Percentiles rank a stretch among this genome's conserved stretches.
phyloP scores from a whole-genome alignment of 1,140 invertebrate species.

The Drosophila kikkawai region DNA sequence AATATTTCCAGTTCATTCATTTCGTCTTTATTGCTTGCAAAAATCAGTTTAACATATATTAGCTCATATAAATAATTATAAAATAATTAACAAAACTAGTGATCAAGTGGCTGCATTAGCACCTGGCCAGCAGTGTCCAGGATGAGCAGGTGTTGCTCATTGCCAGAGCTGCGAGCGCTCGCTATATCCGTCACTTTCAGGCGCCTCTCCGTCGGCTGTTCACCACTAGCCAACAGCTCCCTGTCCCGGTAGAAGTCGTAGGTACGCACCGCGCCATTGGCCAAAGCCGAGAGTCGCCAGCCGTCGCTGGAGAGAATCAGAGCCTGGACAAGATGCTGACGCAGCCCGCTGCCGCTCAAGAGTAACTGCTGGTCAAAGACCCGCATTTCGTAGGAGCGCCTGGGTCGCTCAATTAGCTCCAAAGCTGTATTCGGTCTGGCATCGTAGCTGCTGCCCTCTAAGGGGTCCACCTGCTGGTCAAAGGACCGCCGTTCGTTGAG shows the following conservation, averaged over 20 bases:
- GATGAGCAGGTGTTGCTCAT: conserved; percentile 53
- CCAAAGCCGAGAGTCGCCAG: conserved; percentile 66
- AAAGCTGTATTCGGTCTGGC: conserved; percentile 63
- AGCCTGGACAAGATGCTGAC: conserved; percentile 71
- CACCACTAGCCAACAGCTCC: conserved; percentile 37
- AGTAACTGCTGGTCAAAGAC: conserved; percentile 78
- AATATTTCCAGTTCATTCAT: background rate
- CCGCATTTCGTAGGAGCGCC: conserved; percentile 67
- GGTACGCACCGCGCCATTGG: conserved; percentile 64
- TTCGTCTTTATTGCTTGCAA: conserved; percentile 36
- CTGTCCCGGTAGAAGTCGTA: conserved; percentile 77
- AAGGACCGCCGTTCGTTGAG: conserved; percentile 74
- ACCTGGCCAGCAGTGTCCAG: conserved; percentile 52
- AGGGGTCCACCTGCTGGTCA: conserved; percentile 44
- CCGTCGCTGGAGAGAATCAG: conserved; percentile 74
- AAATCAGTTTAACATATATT: conserved; percentile 30
- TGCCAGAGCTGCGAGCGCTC: conserved; percentile 32
- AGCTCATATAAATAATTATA: conserved; percentile 22
- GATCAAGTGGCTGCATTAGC: conserved; percentile 53
- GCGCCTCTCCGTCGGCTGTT: background rate
- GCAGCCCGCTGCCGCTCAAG: conserved; percentile 64
- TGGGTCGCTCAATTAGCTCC: conserved; percentile 57
- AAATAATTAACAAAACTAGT: conserved; percentile 53
- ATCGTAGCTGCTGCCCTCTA: conserved; percentile 29
- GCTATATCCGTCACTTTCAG: conserved; percentile 57